Evolutionary conservation across 2,113 vertebrate genomes (phyloP), one percentile per base, ranked within the genome.

Genomic region (Nothoprocta pentlandii): DNA sequence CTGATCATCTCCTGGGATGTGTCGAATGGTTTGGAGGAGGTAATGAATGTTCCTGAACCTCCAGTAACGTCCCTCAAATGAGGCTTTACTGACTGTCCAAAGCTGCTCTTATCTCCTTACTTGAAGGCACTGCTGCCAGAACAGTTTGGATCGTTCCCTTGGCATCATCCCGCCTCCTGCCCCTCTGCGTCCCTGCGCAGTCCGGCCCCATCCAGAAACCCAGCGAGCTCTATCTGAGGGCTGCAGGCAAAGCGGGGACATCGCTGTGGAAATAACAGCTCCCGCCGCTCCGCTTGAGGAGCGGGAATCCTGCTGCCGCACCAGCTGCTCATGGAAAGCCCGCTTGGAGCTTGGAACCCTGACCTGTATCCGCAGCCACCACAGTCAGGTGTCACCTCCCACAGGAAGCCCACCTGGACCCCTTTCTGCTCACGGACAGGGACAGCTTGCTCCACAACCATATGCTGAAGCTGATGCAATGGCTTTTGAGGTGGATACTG

Each of bases 211-310:
- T 94, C 91, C 95, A 94, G 87, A 85, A 96, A 91, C 91, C 67
- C 66, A 75, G 56, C 56, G 76, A 91, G 93, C 12, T 74, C 71
- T 83, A 56, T 51, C 56, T 36, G 71, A 83, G 68, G 89, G 46
- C 59, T 91, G 42, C 15, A 41, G 61, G 61, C 90, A 30, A 91
- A 90, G 32, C 46, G 23, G 25, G 76, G 80, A 96, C 64, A 79
- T 75, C 93, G 56, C 87, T 64, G 76, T 91, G 91, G 90, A 95
- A 95, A 49, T 75, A 91, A 97, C 93, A 88, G 81, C 46, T 78
- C 87, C 75, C 95, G 96, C 91, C 94, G 77, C 93, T 83, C 68
- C 75, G 14, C 47, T 63, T 2, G 1, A 90, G 79, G 71, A 92
- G 61, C 20, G 62, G 90, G 93, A 95, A 90, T 88, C 85, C 87